Percentiles rank a stretch among this genome's conserved stretches.
Evolutionary conservation across 2,797 vertebrate species (phyloP).

Genomic region (Delichon dasypus): DNA sequence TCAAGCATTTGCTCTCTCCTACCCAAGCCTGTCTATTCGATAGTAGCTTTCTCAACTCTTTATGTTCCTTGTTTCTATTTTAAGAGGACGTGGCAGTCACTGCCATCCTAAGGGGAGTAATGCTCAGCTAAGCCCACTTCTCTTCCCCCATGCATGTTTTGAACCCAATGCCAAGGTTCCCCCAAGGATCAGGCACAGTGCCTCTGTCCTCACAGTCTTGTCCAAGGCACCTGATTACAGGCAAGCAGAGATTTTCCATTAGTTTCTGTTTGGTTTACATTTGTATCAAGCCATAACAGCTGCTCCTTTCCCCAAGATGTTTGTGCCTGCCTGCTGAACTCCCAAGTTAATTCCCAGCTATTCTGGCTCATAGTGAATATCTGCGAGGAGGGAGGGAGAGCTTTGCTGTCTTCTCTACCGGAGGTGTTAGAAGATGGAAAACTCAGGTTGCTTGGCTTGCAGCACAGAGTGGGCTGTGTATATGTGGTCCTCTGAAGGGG

Average conservation of each 20-base stretch:
- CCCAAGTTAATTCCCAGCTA: not conserved
- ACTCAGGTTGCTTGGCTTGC: not conserved
- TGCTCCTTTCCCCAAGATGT: not conserved
- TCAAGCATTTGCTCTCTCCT: not conserved
- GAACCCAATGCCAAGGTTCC: accelerated
- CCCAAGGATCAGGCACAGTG: not conserved
- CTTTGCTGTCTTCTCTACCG: not conserved
- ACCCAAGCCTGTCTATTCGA: not conserved
- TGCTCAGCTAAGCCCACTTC: not conserved
- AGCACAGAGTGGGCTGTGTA: not conserved
- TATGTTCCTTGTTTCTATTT: not conserved
- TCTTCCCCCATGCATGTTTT: not conserved
- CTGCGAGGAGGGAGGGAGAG: not conserved
- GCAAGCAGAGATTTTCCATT: not conserved
- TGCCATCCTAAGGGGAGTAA: not conserved
- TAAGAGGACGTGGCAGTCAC: not conserved
- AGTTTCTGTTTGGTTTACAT: not conserved
- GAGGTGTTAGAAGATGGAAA: not conserved
- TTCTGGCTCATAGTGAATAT: not conserved
- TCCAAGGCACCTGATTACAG: not conserved
- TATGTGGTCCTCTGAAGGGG: not conserved
- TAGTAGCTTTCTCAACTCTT: not conserved
- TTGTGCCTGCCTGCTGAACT: not conserved
- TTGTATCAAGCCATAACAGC: not conserved
- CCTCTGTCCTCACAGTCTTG: not conserved